Conservation (phyloP, 1,140 invertebrate species). For the Halictus rubicundus region DNA sequence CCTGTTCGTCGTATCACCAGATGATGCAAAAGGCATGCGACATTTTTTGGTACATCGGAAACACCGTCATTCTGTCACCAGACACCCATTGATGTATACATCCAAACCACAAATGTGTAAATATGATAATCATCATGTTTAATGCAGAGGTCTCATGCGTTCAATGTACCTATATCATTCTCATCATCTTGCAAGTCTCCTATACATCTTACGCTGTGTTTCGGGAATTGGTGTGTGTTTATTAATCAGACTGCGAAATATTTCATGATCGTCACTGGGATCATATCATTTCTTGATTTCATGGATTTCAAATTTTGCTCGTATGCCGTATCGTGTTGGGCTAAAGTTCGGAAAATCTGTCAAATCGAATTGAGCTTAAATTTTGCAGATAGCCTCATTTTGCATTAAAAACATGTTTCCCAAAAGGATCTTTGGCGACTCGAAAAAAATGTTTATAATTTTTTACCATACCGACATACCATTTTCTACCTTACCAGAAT, state of each 20-base stretch:
- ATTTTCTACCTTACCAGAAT: too few species aligned
- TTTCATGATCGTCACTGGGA: neutral
- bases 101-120: conserved; percentile 27
- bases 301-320: neutral
- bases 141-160: conserved; percentile 7
- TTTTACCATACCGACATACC: too few species aligned
- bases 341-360: too few species aligned
- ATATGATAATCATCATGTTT: conserved; percentile 38
- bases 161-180: conserved; percentile 11
- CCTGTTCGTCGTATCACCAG: conserved; percentile 24
- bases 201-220: neutral
- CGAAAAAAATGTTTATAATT: too few species aligned
- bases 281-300: too few species aligned
- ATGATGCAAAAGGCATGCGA: conserved; percentile 45
- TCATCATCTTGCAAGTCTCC: conserved; percentile 7
- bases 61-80: conserved; percentile 55
- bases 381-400: too few species aligned
- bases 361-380: too few species aligned
- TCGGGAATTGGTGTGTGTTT: conserved; percentile 25
- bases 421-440: too few species aligned
- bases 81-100: conserved; percentile 34
- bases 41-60: conserved; percentile 41
- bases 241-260: conserved; percentile 6
- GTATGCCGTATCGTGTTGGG: neutral
- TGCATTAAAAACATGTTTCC: too few species aligned